Evolutionary conservation across 2,888 invertebrate genomes (phyloP).

Genomic region (Rosalia funebris): DNA sequence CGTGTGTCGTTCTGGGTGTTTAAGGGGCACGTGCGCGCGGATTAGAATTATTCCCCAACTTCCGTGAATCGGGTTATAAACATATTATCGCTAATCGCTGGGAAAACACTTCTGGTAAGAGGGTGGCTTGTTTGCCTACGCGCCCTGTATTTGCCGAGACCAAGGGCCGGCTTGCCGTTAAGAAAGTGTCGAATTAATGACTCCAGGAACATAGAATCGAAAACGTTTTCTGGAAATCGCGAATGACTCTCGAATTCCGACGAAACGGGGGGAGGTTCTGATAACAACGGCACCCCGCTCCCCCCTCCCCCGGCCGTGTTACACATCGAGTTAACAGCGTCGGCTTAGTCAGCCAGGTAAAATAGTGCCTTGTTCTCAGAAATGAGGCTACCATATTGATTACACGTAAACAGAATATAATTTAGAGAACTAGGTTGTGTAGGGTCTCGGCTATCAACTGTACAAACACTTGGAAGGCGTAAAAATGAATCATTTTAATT

Average conservation of each 20-base stretch:
- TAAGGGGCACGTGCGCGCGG: no score
- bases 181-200: constrained; percentile 21
- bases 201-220: constrained; percentile 13
- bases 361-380: constrained; percentile 25
- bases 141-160: constrained; percentile 16
- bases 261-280: constrained; percentile 21
- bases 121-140: no score
- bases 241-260: constrained; percentile 18
- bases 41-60: no score
- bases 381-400: constrained; percentile 24
- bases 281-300: no score
- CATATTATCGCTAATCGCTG: no score
- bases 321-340: no score
- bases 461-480: no score
- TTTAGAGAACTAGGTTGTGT: constrained; percentile 23
- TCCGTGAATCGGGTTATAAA: no score
- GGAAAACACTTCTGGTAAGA: no score
- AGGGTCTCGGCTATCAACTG: no score
- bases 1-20: no score
- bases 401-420: constrained; percentile 21
- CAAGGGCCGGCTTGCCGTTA: constrained; percentile 3
- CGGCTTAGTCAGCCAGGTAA: constrained; percentile 19
- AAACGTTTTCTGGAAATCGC: constrained; percentile 20
- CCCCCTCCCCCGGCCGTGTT: constrained; percentile 4
- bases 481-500: no score